Evolutionary conservation across 2,113 vertebrate species (phyloP).

Genomic region (Brachyistius frenatus): DNA sequence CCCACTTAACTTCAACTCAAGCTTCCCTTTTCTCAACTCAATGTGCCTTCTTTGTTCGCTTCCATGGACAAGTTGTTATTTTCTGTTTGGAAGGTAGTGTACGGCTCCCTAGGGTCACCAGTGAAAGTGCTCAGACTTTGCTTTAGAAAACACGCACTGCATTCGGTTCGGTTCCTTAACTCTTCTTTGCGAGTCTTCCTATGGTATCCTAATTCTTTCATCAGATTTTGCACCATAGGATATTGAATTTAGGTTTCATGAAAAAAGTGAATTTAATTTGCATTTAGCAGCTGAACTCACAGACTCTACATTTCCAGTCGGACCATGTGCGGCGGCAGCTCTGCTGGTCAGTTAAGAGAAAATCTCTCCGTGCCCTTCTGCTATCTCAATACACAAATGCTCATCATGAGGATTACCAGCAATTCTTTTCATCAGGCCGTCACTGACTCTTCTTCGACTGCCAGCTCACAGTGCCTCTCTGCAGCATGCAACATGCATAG

Average conservation of each 20-base stretch:
- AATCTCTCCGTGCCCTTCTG: constrained; percentile 21
- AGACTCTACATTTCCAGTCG: constrained; percentile 32
- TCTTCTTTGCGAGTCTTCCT: neutral
- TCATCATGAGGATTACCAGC: constrained; percentile 77
- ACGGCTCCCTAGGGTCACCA: constrained; percentile 59
- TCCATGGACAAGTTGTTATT: constrained; percentile 70
- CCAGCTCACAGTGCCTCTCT: constrained; percentile 63
- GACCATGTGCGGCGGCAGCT: constrained; percentile 29
- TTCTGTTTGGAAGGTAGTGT: constrained; percentile 54
- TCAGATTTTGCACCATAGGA: neutral
- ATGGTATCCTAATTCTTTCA: constrained; percentile 3
- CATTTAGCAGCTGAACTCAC: constrained; percentile 27
- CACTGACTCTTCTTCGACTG: constrained; percentile 43
- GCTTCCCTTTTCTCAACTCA: constrained; percentile 52
- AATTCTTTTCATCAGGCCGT: constrained; percentile 69
- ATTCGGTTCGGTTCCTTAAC: constrained; percentile 16
- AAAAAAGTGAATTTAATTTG: constrained; percentile 24
- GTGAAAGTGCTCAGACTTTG: constrained; percentile 54
- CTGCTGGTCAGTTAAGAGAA: constrained; percentile 17
- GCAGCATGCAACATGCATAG: constrained; percentile 70
- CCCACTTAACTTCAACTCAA: constrained; percentile 59
- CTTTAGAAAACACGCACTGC: constrained; percentile 37
- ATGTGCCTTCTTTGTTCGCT: constrained; percentile 43
- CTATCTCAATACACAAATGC: constrained; percentile 60
- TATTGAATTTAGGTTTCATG: neutral